phyloP scores from a whole-genome alignment of 2,113 vertebrate genomes.

The Enhydra lutris region DNA sequence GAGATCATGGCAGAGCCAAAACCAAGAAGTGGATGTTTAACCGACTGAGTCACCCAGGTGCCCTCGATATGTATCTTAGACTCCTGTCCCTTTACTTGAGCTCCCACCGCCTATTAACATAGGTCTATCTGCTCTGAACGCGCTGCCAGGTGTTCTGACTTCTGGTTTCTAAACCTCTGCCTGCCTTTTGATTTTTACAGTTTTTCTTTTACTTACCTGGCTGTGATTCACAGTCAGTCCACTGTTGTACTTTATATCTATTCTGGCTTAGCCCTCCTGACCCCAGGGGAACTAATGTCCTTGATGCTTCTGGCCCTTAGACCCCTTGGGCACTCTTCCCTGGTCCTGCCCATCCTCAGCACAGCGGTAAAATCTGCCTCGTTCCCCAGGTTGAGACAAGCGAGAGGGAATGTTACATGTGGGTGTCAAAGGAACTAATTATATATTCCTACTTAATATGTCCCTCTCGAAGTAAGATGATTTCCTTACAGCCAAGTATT shows the following conservation, averaged over 20 bases:
- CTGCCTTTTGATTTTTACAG: neutral
- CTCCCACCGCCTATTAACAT: neutral
- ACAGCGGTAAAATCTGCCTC: neutral
- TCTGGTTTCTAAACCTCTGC: neutral
- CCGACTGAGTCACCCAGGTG: neutral
- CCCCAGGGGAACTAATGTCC: neutral
- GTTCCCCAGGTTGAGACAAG: constrained; percentile 28
- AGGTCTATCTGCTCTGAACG: neutral
- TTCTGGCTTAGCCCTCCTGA: neutral
- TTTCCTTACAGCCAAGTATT: constrained; percentile 59
- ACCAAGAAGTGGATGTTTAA: neutral
- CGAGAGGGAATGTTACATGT: constrained; percentile 32
- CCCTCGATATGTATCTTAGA: neutral
- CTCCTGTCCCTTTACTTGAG: neutral
- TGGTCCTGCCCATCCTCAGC: neutral
- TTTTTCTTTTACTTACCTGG: neutral
- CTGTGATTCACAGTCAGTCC: neutral
- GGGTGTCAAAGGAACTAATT: constrained; percentile 71
- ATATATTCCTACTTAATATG: constrained; percentile 70
- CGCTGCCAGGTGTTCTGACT: neutral
- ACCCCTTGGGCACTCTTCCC: neutral
- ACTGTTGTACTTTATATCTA: neutral
- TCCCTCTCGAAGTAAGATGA: constrained; percentile 65
- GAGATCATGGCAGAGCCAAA: neutral
- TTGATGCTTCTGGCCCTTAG: neutral